Base-by-base conservation (phyloP, 2,797 vertebrate species). In the Poecilia velifera region DNA sequence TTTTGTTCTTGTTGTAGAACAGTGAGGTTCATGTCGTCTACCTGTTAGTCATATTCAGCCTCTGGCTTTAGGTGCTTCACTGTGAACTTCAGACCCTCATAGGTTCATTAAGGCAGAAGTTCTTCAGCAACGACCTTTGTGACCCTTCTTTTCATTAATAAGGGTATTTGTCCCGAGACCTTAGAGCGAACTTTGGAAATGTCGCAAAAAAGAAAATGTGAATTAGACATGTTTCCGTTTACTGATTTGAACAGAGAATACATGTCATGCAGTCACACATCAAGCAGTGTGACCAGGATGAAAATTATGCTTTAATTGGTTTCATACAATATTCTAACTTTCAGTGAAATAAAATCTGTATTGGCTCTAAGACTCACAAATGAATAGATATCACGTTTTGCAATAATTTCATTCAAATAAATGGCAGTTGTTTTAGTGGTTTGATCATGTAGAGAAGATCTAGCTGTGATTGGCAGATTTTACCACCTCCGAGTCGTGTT, bases 31-130 rank as follows among this genome's bases (percentile, higher is more conserved):
- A n/a, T 55, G 25, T 55, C 25, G 18, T 12, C 22, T 3, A 10
- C n/a, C 7, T 25, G 8, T n/a, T 6, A 31, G 4, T 83, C 84
- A 76, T 85, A 59, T 10, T 6, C 75, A 85, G 87, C 90, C 85
- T 82, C 82, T 18, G 7, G 31, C 34, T 64, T 66, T 1, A 22
- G 34, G 10, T 66, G 34, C 62, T 66, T 10, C 62, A 39, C 22
- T 22, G 18, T 6, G 1, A 66, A 66, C 8, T 39, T 66, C 3
- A 66, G 62, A 36, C 18, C 16, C 39, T 66, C 14, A 22, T 39
- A 20, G 31, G 22, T 53, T 53, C 8, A 3, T 53, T 53, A 22
- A 53, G 51, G 51, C 20, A 25, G 7, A 22, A 0, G 22, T 39
- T 39, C 62, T 39, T 22, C 20, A 66, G 34, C 34, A 39, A 39